Base-by-base conservation (phyloP, 1,140 invertebrate species). In the Halesus radiatus region DNA sequence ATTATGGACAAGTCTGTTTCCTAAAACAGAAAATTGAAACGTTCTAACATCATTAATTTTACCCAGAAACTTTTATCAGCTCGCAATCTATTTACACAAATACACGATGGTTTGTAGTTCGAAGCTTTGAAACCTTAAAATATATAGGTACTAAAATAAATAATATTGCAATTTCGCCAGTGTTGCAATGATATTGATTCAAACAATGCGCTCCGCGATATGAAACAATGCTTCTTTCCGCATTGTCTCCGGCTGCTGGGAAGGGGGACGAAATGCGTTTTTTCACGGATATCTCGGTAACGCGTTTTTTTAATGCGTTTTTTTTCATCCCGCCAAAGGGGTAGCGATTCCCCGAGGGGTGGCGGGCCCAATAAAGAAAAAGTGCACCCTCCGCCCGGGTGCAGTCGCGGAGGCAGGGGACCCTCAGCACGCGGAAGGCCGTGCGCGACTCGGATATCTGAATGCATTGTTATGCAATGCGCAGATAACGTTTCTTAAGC, bases 261-360 rank as follows among this genome's bases (percentile, higher is more conserved):
- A 22, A 56, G 73, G 81, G 81, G 60, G 72, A 77, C 53, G 29
- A 68, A 83, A 83, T 83, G 82, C 56, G 50, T 80, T 83, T 83
- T 81, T 81, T 79, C 82, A 75, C 81, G 76, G 82, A 78, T 81
- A 79, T 81, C 79, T 81, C 80, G 77, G 82, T 81, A 80, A 81
- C 82, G 80, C 80, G 74, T 83, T 83, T 83, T 83, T 83, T 81
- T 77, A 81, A 80, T 79, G 79, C 60, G 53, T 80, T 83, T 77
- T 80, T n/a, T 75, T 83, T 78, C 78, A 73, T 79, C 73, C 79
- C 26, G 37, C 64, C 80, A 78, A 83, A 83, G 80, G 82, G 82
- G 82, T 83, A 58, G 62, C 23, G 32, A 74, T 77, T 60, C 70
- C 62, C 53, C 68, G 29, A 75, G 72, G 72, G 72, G 72, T 75